Base-by-base conservation (phyloP, 1,140 invertebrate genomes). In the Helicoverpa zea region DNA sequence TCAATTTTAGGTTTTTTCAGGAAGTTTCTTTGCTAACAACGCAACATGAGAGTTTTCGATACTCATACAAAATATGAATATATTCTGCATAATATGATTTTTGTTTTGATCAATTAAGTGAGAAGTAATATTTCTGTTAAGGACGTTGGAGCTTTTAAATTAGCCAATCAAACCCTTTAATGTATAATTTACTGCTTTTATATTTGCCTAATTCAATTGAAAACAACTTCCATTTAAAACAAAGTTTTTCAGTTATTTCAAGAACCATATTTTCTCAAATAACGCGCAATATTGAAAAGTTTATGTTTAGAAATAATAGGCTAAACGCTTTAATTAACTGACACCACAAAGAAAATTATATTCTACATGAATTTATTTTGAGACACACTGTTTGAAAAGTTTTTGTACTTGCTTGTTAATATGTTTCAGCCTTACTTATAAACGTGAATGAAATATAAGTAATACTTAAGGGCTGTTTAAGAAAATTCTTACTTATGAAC, bases 291-390 rank as follows among this genome's bases (percentile, higher is more conserved):
- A 77, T 54, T 76, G n/a, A 77, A 77, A 77, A 64, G 29, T 47
- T n/a, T 14, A 77, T n/a, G 35, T 16, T 52, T 54, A 35, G 61
- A 66, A 77, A 66, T 76, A 76, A 76, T 66, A 52, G 35, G 29
- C 12, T 49, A 14, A 77, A 52, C 59, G 59, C 2, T 64, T 77
- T 77, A 77, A 66, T 77, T 66, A 77, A 77, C 18, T 54, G 29
- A 51, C 61, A 64, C 75, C 75, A 54, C 61, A 77, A 66, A 35
- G 3, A 12, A 64, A 66, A 51, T 77, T 66, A 54, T 64, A 18
- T 5, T 77, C 43, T n/a, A 35, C 16, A 5, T 12, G 13, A 52
- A 52, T 66, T 64, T 18, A n/a, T 16, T 13, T 52, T 16, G 29
- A 0, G 29, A 77, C 47, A 64, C 43, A 77, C 58, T 13, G 58